Evolutionary conservation across 2,113 vertebrate species (phyloP).

Genomic region (Erinaceus europaeus): DNA sequence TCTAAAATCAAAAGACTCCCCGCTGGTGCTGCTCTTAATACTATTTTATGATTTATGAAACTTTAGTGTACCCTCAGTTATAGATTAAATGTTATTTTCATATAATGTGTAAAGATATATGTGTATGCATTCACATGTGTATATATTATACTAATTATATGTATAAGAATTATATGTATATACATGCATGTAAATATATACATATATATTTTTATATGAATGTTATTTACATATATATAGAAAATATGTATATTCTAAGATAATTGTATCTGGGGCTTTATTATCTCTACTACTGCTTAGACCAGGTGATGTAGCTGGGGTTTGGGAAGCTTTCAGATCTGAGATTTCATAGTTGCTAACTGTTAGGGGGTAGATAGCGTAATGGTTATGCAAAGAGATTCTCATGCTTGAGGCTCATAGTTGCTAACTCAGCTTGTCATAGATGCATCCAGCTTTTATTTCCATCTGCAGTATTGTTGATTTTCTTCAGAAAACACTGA

Average conservation of each 20-base stretch:
- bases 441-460: slow-evolving; percentile 62
- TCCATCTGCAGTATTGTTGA: slow-evolving; percentile 63
- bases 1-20: neutral
- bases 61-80: neutral
- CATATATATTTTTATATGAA: too few relatives aligned
- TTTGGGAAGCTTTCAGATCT: slow-evolving; percentile 39
- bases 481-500: slow-evolving; percentile 63
- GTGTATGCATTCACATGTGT: too few relatives aligned
- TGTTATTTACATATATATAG: too few relatives aligned
- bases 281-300: neutral
- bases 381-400: too few relatives aligned
- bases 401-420: too few relatives aligned
- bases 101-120: too few relatives aligned
- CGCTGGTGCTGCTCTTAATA: too few relatives aligned
- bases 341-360: slow-evolving; percentile 47
- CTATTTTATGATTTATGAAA: neutral
- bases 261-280: slow-evolving; percentile 5
- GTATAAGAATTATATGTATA: too few relatives aligned
- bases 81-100: slow-evolving; percentile 19
- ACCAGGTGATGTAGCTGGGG: neutral
- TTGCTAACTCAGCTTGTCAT: slow-evolving; percentile 56
- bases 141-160: too few relatives aligned
- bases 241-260: too few relatives aligned
- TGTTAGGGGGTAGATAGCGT: too few relatives aligned
- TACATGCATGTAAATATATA: too few relatives aligned